Percentiles rank a stretch among this genome's conserved stretches.
phyloP scores from a whole-genome alignment of 1,140 invertebrate species.

The Meloidogyne hapla region DNA sequence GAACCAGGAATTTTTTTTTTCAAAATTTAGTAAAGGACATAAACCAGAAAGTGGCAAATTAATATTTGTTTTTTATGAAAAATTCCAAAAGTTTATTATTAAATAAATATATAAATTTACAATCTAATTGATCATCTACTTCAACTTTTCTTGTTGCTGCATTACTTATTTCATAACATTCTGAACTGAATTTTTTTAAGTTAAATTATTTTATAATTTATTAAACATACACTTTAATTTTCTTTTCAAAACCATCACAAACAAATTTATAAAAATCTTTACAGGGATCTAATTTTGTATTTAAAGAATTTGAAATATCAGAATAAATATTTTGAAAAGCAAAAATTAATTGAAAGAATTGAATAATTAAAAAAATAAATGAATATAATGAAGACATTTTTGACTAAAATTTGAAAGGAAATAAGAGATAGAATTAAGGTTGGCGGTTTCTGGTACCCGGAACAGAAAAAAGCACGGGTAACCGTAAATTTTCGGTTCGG shows the following conservation, averaged over 20 bases:
- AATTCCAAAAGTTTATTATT: neutral
- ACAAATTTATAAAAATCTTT: slow-evolving; percentile 14
- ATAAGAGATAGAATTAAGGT: too few species aligned
- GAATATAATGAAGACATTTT: too few species aligned
- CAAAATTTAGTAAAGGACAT: too few species aligned
- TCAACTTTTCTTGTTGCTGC: slow-evolving; percentile 4
- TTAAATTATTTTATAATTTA: neutral
- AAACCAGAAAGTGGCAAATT: too few species aligned
- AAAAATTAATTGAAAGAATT: neutral
- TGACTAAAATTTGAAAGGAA: too few species aligned
- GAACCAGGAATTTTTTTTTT: too few species aligned
- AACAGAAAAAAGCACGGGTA: too few species aligned
- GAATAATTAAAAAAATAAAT: too few species aligned
- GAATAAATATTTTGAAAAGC: neutral
- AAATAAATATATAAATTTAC: neutral
- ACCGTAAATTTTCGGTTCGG: too few species aligned
- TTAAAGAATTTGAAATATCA: neutral
- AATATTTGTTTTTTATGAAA: too few species aligned
- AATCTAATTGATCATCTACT: neutral
- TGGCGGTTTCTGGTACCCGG: too few species aligned
- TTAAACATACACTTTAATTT: neutral
- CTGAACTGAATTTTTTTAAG: neutral
- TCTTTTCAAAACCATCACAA: slow-evolving; percentile 8
- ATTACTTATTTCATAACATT: slow-evolving; percentile 13
- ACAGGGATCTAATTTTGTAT: slow-evolving; percentile 8